Conservation (phyloP, 2,113 vertebrate genomes). For the Zonotrichia leucophrys region DNA sequence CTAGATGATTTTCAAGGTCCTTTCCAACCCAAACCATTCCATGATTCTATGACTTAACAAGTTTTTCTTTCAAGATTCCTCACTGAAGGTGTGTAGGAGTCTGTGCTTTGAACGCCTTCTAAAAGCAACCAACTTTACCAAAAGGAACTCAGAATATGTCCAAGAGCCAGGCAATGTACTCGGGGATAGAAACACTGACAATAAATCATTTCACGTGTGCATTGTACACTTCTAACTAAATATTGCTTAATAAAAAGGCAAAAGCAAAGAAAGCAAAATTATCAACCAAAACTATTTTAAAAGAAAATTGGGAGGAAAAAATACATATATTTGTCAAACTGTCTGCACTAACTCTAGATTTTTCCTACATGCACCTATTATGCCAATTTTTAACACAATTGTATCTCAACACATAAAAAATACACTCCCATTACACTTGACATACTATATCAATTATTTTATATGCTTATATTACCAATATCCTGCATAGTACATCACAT, state of each 20-base stretch:
- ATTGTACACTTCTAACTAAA: background rate
- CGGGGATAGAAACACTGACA: background rate
- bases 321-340: background rate
- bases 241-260: background rate
- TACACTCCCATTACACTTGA: background rate
- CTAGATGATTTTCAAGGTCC: background rate
- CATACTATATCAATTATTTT: background rate
- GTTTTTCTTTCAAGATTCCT: background rate
- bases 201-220: background rate
- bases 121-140: background rate
- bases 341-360: background rate
- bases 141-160: background rate
- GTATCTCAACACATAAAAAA: background rate
- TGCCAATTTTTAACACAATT: background rate
- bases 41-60: background rate
- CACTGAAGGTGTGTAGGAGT: background rate
- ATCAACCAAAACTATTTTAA: background rate
- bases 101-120: background rate
- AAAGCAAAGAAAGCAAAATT: background rate
- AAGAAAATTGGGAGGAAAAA: background rate
- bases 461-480: background rate
- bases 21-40: background rate
- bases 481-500: background rate
- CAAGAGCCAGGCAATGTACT: background rate
- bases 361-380: background rate